Evolutionary conservation across 2,888 invertebrate genomes (phyloP).

Genomic region (Pollenia griseotomentosa): DNA sequence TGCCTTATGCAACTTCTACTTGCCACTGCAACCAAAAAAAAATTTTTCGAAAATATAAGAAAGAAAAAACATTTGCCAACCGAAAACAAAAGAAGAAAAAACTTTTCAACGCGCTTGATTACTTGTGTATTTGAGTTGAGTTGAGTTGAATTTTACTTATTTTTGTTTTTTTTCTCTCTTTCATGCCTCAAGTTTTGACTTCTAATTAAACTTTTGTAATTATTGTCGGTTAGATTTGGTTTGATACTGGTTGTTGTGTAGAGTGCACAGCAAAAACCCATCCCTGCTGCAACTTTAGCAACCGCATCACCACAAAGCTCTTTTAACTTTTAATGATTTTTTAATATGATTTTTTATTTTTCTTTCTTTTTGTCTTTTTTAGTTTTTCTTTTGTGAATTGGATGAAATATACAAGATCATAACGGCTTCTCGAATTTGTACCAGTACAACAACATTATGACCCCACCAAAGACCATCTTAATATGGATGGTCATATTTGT

Average conservation of each 20-base stretch:
- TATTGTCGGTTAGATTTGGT: constrained; percentile 64
- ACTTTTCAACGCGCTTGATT: constrained; percentile 63
- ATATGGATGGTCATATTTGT: constrained; percentile 72
- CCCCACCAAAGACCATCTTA: constrained; percentile 67
- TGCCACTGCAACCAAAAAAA: constrained; percentile 32
- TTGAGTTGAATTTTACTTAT: constrained; percentile 27
- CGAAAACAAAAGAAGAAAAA: constrained; percentile 22
- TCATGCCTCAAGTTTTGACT: constrained; percentile 62
- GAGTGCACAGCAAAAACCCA: constrained; percentile 26
- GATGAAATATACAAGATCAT: constrained; percentile 52
- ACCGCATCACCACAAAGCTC: constrained; percentile 6
- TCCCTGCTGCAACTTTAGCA: constrained; percentile 18
- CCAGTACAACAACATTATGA: constrained; percentile 69
- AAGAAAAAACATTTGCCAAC: constrained; percentile 43
- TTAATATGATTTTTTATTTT: constrained; percentile 39
- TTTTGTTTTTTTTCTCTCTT: constrained; percentile 13
- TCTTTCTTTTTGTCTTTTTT: constrained; percentile 34
- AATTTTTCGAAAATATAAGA: constrained; percentile 14
- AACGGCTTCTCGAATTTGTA: constrained; percentile 50
- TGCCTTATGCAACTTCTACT: constrained; percentile 62
- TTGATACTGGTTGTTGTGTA: constrained; percentile 13
- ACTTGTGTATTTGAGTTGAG: constrained; percentile 46
- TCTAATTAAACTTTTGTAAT: constrained; percentile 73
- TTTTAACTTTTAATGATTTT: constrained; percentile 48
- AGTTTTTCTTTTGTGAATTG: constrained; percentile 47